phyloP scores from a whole-genome alignment of 2,113 vertebrate genomes.

The Gila orcuttii region DNA sequence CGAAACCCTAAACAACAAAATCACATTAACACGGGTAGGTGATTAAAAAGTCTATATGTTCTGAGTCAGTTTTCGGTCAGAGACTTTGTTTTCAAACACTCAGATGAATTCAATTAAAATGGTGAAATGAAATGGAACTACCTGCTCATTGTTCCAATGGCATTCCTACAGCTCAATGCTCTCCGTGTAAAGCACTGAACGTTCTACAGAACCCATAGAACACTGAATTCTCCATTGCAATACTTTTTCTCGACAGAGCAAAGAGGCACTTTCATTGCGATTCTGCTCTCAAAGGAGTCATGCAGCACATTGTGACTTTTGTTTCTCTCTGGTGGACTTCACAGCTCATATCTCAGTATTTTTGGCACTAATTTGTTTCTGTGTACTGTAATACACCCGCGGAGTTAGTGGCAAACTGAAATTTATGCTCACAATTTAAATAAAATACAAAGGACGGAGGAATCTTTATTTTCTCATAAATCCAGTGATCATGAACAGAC shows the following conservation, averaged over 20 bases:
- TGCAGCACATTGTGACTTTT: slow-evolving; percentile 32
- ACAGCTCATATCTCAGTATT: slow-evolving; percentile 24
- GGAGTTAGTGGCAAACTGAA: slow-evolving; percentile 22
- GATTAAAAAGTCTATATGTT: slow-evolving; percentile 31
- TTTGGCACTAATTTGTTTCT: slow-evolving; percentile 43
- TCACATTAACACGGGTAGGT: slow-evolving; percentile 22
- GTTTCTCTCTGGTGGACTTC: slow-evolving; percentile 35
- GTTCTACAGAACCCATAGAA: not conserved
- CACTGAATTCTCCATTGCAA: not conserved
- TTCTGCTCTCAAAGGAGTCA: slow-evolving; percentile 33
- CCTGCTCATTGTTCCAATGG: slow-evolving; percentile 35
- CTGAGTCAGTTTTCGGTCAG: not conserved
- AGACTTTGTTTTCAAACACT: slow-evolving; percentile 24
- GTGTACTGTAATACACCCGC: slow-evolving; percentile 23
- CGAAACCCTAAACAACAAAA: slow-evolving; percentile 24
- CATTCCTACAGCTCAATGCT: slow-evolving; percentile 4
- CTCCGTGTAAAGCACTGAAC: slow-evolving; percentile 1
- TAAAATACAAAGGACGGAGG: slow-evolving; percentile 33
- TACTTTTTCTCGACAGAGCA: not conserved
- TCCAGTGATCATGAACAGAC: slow-evolving; percentile 39
- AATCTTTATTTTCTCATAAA: slow-evolving; percentile 40
- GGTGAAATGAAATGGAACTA: slow-evolving; percentile 36
- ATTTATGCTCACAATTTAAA: slow-evolving; percentile 39
- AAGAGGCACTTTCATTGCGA: not conserved
- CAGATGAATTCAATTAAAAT: slow-evolving; percentile 36